phyloP scores from a whole-genome alignment of 2,888 invertebrate species.

The Desoria tigrina region DNA sequence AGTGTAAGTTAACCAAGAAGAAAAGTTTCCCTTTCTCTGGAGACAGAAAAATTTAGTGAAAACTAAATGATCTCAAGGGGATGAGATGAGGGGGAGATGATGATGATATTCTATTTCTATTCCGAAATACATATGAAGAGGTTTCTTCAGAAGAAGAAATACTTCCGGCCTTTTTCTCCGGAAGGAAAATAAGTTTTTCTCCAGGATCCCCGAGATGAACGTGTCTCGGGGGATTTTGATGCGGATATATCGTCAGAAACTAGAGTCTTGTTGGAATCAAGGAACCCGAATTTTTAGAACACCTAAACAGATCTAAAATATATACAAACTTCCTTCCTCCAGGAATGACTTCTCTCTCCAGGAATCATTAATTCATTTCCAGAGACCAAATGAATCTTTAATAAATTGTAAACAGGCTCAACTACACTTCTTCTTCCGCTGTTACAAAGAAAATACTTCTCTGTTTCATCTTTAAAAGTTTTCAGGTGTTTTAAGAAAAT shows the following conservation, averaged over 20 bases:
- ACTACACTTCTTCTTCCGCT: no score
- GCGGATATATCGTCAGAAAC: background rate
- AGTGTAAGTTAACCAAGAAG: no score
- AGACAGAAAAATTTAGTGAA: constrained; percentile 16
- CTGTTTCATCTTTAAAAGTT: no score
- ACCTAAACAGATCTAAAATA: no score
- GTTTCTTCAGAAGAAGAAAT: background rate
- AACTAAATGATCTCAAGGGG: constrained; percentile 23
- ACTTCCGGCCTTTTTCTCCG: constrained; percentile 5
- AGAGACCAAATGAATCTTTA: constrained; percentile 13
- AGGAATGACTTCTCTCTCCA: background rate
- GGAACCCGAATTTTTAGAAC: no score
- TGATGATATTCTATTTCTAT: background rate
- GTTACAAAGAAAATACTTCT: no score
- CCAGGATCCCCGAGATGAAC: constrained; percentile 1
- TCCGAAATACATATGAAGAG: background rate
- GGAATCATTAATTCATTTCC: constrained; percentile 8
- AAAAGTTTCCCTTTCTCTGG: constrained; percentile 8
- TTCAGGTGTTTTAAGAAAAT: no score
- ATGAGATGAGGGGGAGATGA: constrained; percentile 5
- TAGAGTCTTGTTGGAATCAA: no score
- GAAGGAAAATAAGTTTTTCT: constrained; percentile 4
- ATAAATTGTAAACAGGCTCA: constrained; percentile 10
- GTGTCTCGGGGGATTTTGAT: constrained; percentile 4
- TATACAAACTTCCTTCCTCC: no score